Evolutionary conservation across 2,888 invertebrate species (phyloP).

Genomic region (Agrochola circellaris): DNA sequence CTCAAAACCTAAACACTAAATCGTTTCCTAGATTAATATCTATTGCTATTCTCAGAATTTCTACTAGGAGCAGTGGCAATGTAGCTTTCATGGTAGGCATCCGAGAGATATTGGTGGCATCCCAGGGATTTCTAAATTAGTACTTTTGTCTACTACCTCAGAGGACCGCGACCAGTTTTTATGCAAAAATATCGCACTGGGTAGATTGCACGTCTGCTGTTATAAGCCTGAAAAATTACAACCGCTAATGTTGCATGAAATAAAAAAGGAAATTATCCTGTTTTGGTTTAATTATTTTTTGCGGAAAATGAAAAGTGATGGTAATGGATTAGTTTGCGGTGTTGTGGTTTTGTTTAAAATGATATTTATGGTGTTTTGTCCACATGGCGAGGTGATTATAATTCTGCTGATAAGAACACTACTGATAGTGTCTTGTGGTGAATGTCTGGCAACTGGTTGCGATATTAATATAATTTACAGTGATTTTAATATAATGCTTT

Average conservation of each 20-base stretch:
- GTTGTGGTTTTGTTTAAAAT: constrained; percentile 19
- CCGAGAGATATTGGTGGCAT: constrained; percentile 26
- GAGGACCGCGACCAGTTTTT: constrained; percentile 57
- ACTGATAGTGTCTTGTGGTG: constrained; percentile 3
- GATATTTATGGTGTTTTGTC: constrained; percentile 17
- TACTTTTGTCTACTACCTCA: constrained; percentile 65
- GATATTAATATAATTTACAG: background rate
- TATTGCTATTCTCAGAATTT: constrained; percentile 55
- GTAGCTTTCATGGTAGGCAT: constrained; percentile 58
- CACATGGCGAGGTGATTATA: background rate
- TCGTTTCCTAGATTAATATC: constrained; percentile 35
- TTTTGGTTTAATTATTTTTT: constrained; percentile 41
- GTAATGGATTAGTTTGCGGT: constrained; percentile 35
- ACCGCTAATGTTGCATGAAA: constrained; percentile 38
- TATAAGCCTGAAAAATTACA: constrained; percentile 34
- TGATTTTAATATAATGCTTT: background rate
- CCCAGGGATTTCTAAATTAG: constrained; percentile 66
- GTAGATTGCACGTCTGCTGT: constrained; percentile 34
- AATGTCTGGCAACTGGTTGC: background rate
- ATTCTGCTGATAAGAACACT: constrained; percentile 14
- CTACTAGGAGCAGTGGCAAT: constrained; percentile 28
- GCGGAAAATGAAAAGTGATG: constrained; percentile 47
- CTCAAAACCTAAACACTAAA: constrained; percentile 33
- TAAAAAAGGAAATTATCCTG: constrained; percentile 27
- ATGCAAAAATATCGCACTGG: constrained; percentile 62